These are phyloP conservation scores for Urophycis tenuis DNA, from an alignment of 2,797 vertebrate species.

Conservation along the genomic window DNA sequence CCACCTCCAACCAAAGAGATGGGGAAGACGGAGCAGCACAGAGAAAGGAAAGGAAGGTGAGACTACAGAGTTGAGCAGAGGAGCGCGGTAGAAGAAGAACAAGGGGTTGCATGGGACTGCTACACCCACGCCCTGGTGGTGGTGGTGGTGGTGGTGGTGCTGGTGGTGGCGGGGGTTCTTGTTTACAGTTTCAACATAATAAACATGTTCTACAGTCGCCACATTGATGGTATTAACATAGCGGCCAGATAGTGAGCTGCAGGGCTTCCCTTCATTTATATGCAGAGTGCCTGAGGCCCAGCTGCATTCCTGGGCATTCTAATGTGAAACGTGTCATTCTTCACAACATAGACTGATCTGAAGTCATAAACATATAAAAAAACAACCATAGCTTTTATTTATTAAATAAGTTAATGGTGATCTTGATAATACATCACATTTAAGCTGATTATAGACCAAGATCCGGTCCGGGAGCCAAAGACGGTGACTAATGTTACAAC, in stretches of 20 bases:
- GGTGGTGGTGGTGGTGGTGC: too few relatives aligned
- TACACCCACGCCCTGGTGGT: background rate
- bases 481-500: constrained; percentile 17
- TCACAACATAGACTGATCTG: background rate
- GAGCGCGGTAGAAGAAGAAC: background rate
- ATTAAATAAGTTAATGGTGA: background rate
- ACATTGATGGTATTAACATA: constrained; percentile 37
- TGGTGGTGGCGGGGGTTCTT: constrained; percentile 7
- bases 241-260: constrained; percentile 24
- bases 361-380: constrained; percentile 1
- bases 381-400: background rate
- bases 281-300: background rate
- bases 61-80: background rate
- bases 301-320: background rate
- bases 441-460: too few relatives aligned
- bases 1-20: constrained; percentile 31
- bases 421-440: background rate
- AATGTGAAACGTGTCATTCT: background rate
- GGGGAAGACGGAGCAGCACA: background rate
- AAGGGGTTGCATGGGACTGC: constrained; percentile 13
- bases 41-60: constrained; percentile 6
- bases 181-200: constrained; percentile 57
- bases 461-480: constrained; percentile 19
- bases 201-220: constrained; percentile 16
- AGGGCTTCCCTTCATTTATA: background rate